Evolutionary conservation across 2,113 vertebrate species (phyloP), one percentile per base, ranked within the genome.

Genomic region (Colinus virginianus): DNA sequence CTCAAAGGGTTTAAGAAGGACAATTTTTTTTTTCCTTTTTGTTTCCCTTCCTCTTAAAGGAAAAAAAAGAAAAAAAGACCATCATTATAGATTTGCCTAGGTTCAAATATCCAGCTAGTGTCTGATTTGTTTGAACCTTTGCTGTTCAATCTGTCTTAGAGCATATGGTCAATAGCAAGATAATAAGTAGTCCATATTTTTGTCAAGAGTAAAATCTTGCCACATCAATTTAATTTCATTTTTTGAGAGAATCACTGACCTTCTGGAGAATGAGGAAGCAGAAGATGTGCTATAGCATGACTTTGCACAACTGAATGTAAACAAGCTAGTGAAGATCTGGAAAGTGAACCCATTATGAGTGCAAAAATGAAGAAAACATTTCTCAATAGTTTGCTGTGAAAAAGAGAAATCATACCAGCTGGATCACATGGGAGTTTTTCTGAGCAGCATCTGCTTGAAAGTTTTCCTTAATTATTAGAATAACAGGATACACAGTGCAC

Each of bases 1-100:
- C 92, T 83, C 88, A 53, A 68, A 94, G 83, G 88, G 67, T 72
- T 76, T 34, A 28, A 84, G 90, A 90, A 89, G 23, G 81, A 78
- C 43, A n/a, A n/a, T 56, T 43, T n/a, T 4, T 59, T 61, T 4
- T 16, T 1, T 36, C 45, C 7, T 42, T 58, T 51, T 40, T 8
- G 40, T 34, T 23, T 3, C 3, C 18, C 30, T 18, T n/a, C 18
- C 71, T 63, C 32, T 62, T 58, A 74, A 85, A 75, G 15, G 30
- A 46, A 70, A 75, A 45, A 45, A 59, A 56, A 78, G 67, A 46
- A 46, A 53, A 59, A 67, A 82, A 63, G 18, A 69, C 22, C 2
- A 22, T 11, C 77, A 46, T 61, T 58, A 13, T 23, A 75, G 72
- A 18, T 71, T 38, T 58, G 6, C 21, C 18, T 40, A 56, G 22